Evolutionary conservation across 2,797 vertebrate genomes (phyloP), one percentile per base, ranked within the genome.

Genomic region (Brotogeris chrysoptera): DNA sequence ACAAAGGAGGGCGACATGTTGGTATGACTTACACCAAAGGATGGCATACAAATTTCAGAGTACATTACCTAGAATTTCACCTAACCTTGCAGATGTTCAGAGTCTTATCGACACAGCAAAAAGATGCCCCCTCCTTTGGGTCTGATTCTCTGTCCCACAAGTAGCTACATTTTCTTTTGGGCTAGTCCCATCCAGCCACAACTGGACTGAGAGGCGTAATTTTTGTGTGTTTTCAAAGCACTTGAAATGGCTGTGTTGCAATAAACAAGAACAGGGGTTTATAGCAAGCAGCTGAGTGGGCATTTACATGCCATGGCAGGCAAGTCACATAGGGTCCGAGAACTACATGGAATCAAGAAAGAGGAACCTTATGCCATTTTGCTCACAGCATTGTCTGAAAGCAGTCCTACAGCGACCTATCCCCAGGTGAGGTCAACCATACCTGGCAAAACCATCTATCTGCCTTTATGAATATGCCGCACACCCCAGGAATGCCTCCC

Each of bases 241-340:
- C 19, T 13, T 38, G 16, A 55, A 88, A 80, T 5, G 18, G 24
- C 13, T 28, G 5, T 17, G 15, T 32, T 41, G 41, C 46, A 77
- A 43, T 27, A 73, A 86, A 49, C 5, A 68, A 21, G 23, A 50
- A 13, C 2, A 38, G 9, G 18, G 16, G 16, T 60, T 71, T 55
- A 23, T 0, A 74, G 49, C 24, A 73, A 68, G 47, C 73, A 78
- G 34, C 7, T 8, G 20, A 47, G 47, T 2, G 34, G 32, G 36
- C 14, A 30, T 0, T 3, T 10, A 23, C 19, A 28, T 3, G n/a
- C 69, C 0, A 0, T 1, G 6, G 47, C 20, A 52, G 20, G 39
- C 10, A 20, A 38, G 73, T 71, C 53, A 39, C 39, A 32, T 4
- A 30, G 16, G 9, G 8, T 5, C 79, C 39, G 25, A 30, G 49